A percentile compares a stretch with the other conserved stretches of the same genome.
phyloP scores from a whole-genome alignment of 2,113 vertebrate species.

The Oreochromis tanganicae region DNA sequence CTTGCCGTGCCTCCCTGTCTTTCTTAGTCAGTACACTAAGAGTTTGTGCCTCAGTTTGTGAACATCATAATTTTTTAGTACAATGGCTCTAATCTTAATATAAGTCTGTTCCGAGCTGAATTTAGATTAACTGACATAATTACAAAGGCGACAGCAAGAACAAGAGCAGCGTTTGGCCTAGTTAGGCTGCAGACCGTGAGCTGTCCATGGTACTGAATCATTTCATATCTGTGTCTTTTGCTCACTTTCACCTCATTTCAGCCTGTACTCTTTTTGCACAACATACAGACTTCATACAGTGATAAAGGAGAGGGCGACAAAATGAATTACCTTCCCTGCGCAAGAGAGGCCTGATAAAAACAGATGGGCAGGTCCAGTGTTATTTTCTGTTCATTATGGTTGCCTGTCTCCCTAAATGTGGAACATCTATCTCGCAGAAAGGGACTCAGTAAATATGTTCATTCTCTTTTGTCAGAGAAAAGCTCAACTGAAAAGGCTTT shows the following conservation, averaged over 20 bases:
- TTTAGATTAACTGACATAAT: slow-evolving; percentile 1
- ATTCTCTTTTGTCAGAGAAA: background rate
- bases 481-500: background rate
- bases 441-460: background rate
- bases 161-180: slow-evolving; percentile 13
- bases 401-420: background rate
- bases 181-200: slow-evolving; percentile 14
- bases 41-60: background rate
- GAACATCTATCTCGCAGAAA: background rate
- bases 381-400: background rate
- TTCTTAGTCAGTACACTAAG: background rate
- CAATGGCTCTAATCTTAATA: background rate
- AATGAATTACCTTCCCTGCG: background rate
- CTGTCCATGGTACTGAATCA: slow-evolving; percentile 73
- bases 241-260: background rate
- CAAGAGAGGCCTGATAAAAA: slow-evolving; percentile 16
- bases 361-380: background rate
- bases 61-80: background rate
- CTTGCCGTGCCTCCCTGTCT: background rate
- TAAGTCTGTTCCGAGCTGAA: background rate
- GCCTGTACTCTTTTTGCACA: background rate
- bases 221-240: slow-evolving; percentile 9
- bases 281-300: background rate
- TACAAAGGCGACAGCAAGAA: background rate
- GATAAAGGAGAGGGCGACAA: background rate